Base-by-base conservation (phyloP, 1,140 invertebrate species). In the Nomia melanderi region DNA sequence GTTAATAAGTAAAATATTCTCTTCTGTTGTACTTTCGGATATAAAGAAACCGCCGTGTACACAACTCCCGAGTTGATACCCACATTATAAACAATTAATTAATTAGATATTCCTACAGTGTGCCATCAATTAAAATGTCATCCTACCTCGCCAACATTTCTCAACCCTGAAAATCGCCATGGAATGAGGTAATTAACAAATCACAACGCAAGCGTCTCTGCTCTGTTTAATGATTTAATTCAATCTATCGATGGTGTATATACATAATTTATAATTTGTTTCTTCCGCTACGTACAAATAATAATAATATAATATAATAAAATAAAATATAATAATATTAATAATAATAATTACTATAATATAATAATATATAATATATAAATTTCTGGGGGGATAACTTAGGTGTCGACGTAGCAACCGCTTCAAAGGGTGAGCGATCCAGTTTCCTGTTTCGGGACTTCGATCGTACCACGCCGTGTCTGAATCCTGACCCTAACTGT, bases 221-320 rank as follows among this genome's bases (percentile, higher is more conserved):
- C 74, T 86, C 47, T 79, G 71, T 77, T 77, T 72, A 78, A 81
- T 72, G 41, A 74, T 86, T 65, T 86, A 81, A 85, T 88, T 87
- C 47, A 85, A 77, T 86, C 79, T 89, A 88, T 88, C 81, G 81
- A 78, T 81, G 79, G 44, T 83, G 78, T 88, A 88, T 90, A 90
- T 88, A 90, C 88, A 90, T 88, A 87, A 89, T 88, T 90, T 89
- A 89, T 88, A 88, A 89, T 87, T 88, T 85, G 85, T 87, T 82
- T 70, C 27, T 82, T 83, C 62, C 39, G 57, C 80, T 88, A 87
- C 84, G 77, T 88, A 90, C 86, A 90, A 88, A 88, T 83, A 83
- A 81, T 83, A 83, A 81, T 75, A 83, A 82, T 84, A 75, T 77
- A 79, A 76, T 72, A 78, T 71, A 60, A 72, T 76, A 81, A 78